phyloP scores from a whole-genome alignment of 2,888 invertebrate species.

The Lasioglossum pauxillum region DNA sequence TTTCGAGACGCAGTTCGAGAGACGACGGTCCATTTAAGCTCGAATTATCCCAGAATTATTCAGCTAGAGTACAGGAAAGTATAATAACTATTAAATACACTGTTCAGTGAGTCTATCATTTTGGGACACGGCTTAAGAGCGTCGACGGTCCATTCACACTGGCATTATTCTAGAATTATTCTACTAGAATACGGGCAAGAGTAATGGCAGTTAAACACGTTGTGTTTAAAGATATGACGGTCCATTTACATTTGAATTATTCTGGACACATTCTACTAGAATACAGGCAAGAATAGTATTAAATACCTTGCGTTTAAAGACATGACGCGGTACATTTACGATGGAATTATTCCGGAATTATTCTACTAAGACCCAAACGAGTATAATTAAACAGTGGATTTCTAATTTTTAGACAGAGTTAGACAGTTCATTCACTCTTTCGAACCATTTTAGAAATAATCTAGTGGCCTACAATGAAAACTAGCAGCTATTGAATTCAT shows the following conservation, averaged over 20 bases:
- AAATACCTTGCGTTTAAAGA: neutral
- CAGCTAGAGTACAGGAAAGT: neutral
- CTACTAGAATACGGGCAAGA: neutral
- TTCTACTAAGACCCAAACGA: neutral
- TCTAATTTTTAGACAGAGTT: neutral
- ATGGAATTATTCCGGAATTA: neutral
- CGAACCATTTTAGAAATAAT: neutral
- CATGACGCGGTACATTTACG: neutral
- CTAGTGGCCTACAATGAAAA: neutral
- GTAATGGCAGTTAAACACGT: neutral
- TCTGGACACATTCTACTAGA: neutral
- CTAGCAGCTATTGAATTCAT: too few relatives aligned
- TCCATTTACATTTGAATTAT: neutral
- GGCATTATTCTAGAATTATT: neutral
- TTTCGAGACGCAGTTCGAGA: neutral
- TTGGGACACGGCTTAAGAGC: neutral
- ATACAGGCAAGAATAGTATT: neutral
- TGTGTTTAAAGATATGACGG: neutral
- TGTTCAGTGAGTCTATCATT: neutral
- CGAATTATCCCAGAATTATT: neutral
- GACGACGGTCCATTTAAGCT: neutral
- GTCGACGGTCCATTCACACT: neutral
- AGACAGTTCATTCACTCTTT: too few relatives aligned
- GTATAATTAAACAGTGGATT: neutral
- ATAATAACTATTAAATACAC: neutral